Evolutionary conservation across 2,888 invertebrate species (phyloP), one percentile per base, ranked within the genome.

Genomic region (Hetaerina titia): DNA sequence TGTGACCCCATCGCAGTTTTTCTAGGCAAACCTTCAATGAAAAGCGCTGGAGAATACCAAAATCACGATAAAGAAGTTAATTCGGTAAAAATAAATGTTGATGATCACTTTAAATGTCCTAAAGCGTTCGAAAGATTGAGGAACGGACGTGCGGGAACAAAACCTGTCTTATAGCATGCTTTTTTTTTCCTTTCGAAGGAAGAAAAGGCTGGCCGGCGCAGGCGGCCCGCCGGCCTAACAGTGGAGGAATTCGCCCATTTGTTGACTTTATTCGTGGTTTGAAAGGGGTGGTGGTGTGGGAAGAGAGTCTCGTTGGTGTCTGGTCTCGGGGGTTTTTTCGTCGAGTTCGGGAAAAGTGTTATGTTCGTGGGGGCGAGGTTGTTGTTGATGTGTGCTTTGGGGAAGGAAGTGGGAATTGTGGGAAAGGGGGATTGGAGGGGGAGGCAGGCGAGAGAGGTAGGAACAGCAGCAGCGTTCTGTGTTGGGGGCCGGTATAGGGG

Each of bases 301-400:
- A n/a, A 31, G 31, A 81, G 13, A 4, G 11, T 31, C 31, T 25
- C n/a, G 13, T 22, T 25, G 81, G 81, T 81, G 81, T 81, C 81
- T 81, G 81, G 81, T 81, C 81, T 81, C 81, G 17, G 25, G 81
- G 81, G 81, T 81, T 81, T 81, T 81, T 31, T 45, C 31, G 25
- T 13, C 25, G 81, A 81, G 81, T 81, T 25, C 9, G 81, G 31
- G 31, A n/a, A 81, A 81, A 81, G 81, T 81, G 81, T 81, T 81
- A 81, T 81, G 81, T 31, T 81, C 31, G 8, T 81, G 31, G 81
- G 31, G 9, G 69, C 5, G 69, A 6, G 69, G 6, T 69, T 22
- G 31, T 15, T 25, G 92, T 15, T 11, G 11, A 57, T 56, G 89
- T 63, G 90, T 58, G 58, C n/a, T 57, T 63, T 56, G 56, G n/a